phyloP scores from a whole-genome alignment of 1,140 invertebrate genomes.

The Arctopsyche grandis region DNA sequence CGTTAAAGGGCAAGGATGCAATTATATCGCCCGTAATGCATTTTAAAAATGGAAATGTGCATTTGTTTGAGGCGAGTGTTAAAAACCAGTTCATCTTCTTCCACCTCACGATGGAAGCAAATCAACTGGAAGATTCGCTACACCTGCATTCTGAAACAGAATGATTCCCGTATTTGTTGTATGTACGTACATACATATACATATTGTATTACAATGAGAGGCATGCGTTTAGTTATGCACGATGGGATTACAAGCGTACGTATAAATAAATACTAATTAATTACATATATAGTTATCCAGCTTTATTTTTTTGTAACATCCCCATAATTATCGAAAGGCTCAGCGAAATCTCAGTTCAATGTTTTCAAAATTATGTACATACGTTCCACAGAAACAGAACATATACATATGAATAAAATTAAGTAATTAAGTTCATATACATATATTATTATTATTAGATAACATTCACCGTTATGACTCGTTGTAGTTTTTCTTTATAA shows the following conservation, averaged over 20 bases:
- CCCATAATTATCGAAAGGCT: no score
- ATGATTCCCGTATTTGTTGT: background rate
- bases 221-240: no score
- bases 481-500: no score
- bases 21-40: background rate
- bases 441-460: background rate
- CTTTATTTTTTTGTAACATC: no score
- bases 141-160: constrained; percentile 8
- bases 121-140: background rate
- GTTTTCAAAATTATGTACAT: background rate
- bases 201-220: no score
- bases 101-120: background rate
- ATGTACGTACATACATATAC: no score
- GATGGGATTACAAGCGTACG: no score
- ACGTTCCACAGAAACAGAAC: no score
- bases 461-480: no score
- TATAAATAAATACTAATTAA: no score
- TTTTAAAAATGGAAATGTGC: background rate
- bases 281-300: no score
- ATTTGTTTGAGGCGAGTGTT: background rate
- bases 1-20: background rate
- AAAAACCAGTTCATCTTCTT: constrained; percentile 28
- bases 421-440: background rate
- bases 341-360: no score
- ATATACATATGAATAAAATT: background rate